These are phyloP conservation scores for Agriopis aurantiaria DNA, from an alignment of 2,888 invertebrate species.

Conservation along the genomic window DNA sequence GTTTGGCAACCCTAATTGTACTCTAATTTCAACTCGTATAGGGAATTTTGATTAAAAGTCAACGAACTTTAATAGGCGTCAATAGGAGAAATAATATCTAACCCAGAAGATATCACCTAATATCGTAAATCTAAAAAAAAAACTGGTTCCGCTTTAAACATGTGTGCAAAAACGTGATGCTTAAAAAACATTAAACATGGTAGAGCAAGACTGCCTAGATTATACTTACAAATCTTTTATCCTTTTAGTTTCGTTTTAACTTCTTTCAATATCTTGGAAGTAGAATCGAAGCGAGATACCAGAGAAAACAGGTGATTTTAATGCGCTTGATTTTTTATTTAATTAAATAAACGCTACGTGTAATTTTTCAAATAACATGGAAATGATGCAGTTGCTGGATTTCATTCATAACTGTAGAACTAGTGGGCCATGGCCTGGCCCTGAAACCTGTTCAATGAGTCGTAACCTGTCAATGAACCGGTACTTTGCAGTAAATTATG, in stretches of 20 bases:
- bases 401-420: conserved; percentile 50
- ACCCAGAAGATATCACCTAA: too few species aligned
- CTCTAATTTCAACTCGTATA: neutral
- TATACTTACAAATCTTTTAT: neutral
- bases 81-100: neutral
- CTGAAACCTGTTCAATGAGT: conserved; percentile 51
- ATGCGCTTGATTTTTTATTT: too few species aligned
- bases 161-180: conserved; percentile 5
- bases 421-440: conserved; percentile 60
- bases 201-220: conserved; percentile 1
- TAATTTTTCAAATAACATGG: conserved; percentile 29
- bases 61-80: neutral
- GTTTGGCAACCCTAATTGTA: too few species aligned
- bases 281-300: neutral
- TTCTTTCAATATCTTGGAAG: neutral
- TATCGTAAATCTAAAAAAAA: neutral
- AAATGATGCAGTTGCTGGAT: conserved; percentile 36
- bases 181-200: conserved; percentile 4
- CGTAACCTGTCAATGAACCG: conserved; percentile 8
- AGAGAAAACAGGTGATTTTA: neutral
- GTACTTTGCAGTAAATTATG: conserved; percentile 19
- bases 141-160: neutral
- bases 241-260: neutral
- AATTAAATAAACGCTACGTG: neutral
- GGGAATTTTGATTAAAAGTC: neutral